These are phyloP conservation scores for Lerista edwardsae DNA, from an alignment of 2,797 vertebrate species.

Conservation along the genomic window DNA sequence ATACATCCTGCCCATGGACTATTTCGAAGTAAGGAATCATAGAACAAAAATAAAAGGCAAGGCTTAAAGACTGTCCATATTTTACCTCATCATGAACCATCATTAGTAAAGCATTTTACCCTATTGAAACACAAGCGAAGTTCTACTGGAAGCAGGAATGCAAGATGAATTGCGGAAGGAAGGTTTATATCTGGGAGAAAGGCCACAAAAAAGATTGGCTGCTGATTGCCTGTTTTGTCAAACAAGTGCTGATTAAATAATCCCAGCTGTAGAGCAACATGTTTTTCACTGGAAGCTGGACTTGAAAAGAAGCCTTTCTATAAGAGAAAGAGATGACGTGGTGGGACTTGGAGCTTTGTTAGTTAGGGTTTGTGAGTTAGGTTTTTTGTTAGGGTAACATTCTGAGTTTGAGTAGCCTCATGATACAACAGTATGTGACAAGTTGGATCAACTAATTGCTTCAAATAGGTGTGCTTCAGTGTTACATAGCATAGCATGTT, in stretches of 20 bases:
- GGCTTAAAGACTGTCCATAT: not conserved
- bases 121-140: not conserved
- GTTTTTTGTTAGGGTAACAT: too few relatives aligned
- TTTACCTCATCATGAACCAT: not conserved
- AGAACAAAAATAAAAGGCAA: not conserved
- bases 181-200: slow-evolving; percentile 18
- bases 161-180: not conserved
- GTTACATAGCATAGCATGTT: too few relatives aligned
- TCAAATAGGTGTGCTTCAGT: not conserved
- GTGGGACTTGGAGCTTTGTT: not conserved
- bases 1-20: not conserved
- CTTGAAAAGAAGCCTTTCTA: slow-evolving; percentile 10
- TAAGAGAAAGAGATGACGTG: slow-evolving; percentile 11
- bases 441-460: not conserved
- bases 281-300: slow-evolving; percentile 14
- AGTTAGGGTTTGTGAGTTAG: too few relatives aligned
- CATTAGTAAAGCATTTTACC: slow-evolving; percentile 11
- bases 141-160: slow-evolving; percentile 27
- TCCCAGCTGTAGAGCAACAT: not conserved
- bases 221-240: slow-evolving; percentile 9
- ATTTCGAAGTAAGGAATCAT: not conserved
- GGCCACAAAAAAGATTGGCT: slow-evolving; percentile 5
- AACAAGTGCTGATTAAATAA: slow-evolving; percentile 30
- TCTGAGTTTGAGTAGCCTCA: not conserved
- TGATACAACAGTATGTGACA: not conserved